phyloP scores from a whole-genome alignment of 2,888 invertebrate species.

The Pseudeuparius sepicola region DNA sequence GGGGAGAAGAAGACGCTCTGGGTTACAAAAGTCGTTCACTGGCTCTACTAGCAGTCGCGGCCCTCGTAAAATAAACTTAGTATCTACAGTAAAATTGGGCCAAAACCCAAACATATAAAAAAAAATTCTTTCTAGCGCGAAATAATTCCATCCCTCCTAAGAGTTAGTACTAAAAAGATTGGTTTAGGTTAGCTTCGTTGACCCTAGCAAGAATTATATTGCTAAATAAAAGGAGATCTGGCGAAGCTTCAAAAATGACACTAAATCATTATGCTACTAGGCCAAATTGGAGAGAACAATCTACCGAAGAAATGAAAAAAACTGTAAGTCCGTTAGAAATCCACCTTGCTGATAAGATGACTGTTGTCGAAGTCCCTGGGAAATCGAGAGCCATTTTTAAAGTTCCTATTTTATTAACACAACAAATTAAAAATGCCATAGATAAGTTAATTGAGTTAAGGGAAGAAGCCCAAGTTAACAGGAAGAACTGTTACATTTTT shows the following conservation, averaged over 20 bases:
- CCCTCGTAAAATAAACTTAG: no score
- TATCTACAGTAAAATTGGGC: no score
- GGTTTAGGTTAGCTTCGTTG: conserved; percentile 13
- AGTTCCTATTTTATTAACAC: conserved; percentile 20
- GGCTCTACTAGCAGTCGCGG: no score
- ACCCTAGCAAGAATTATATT: conserved; percentile 18
- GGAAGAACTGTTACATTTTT: conserved; percentile 20
- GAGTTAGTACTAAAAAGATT: no score
- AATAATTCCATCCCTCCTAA: no score
- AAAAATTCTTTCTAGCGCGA: no score
- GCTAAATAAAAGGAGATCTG: conserved; percentile 22
- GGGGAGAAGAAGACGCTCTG: no score
- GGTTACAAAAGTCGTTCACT: no score
- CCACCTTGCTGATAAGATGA: conserved; percentile 17
- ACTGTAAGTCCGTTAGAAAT: conserved; percentile 19
- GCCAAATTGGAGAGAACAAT: conserved; percentile 18
- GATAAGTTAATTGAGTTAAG: no score
- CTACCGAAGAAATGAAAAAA: conserved; percentile 18
- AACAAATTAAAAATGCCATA: conserved; percentile 15
- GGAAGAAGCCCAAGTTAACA: no score
- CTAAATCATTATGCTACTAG: conserved; percentile 16
- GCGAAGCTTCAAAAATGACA: conserved; percentile 20
- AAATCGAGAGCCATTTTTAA: conserved; percentile 20
- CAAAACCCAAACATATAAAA: no score
- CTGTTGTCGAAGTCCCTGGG: conserved; percentile 17